A percentile compares a stretch with the other conserved stretches of the same genome.
These are phyloP conservation scores for Strix aluco DNA, from an alignment of 2,113 vertebrate genomes.

Conservation along the genomic window DNA sequence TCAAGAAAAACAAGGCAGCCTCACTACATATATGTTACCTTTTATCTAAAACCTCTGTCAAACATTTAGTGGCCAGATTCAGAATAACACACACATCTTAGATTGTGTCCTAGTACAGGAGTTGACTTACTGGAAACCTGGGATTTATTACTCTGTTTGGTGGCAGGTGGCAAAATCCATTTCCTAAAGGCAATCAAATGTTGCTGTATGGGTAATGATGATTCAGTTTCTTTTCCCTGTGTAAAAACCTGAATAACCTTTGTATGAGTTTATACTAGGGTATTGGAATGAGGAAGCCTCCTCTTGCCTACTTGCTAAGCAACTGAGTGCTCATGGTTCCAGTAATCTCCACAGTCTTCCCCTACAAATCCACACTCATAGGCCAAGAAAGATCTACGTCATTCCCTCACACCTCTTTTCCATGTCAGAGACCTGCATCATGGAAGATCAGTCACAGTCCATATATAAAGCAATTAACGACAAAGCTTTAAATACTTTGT, in stretches of 20 bases:
- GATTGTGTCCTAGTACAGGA: not conserved
- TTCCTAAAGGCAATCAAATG: not conserved
- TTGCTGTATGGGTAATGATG: not conserved
- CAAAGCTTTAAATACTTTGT: not conserved
- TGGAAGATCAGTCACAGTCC: not conserved
- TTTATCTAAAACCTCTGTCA: not conserved
- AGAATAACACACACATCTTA: not conserved
- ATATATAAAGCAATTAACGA: not conserved
- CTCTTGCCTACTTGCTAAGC: not conserved
- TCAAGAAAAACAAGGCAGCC: conserved; percentile 9
- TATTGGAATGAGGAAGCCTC: not conserved
- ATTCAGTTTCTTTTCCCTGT: not conserved
- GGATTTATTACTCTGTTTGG: not conserved
- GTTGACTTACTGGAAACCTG: not conserved
- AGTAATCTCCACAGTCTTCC: not conserved
- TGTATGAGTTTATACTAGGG: not conserved
- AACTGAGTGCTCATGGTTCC: not conserved
- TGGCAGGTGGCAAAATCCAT: not conserved
- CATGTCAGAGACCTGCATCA: not conserved
- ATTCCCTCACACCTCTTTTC: not conserved
- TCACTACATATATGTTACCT: not conserved
- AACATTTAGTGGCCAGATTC: not conserved
- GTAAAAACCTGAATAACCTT: not conserved
- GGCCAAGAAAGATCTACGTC: not conserved
- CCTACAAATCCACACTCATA: not conserved